A percentile compares a stretch with the other conserved stretches of the same genome.
These are phyloP conservation scores for Drosophila grimshawi DNA, from an alignment of 1,140 invertebrate genomes.

Conservation along the genomic window DNA sequence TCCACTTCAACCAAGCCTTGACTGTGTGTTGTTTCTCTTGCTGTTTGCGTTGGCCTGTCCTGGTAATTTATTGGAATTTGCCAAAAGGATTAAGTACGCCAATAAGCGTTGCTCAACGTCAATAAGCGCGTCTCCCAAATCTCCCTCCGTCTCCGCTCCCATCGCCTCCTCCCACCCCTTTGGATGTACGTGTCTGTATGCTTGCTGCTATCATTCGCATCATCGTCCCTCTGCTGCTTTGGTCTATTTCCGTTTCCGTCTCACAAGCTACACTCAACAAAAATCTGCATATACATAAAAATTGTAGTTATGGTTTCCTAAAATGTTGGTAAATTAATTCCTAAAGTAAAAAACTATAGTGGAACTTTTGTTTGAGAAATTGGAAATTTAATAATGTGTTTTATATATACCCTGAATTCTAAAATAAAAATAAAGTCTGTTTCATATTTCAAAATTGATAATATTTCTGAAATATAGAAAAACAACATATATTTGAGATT, in stretches of 20 bases:
- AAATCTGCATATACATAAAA: too few species aligned
- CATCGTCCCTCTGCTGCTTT: constrained; percentile 45
- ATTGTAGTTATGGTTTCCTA: too few species aligned
- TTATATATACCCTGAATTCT: too few species aligned
- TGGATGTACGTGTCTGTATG: constrained; percentile 15
- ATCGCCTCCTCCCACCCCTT: neutral
- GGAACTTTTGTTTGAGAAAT: too few species aligned
- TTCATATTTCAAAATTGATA: neutral
- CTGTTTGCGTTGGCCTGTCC: constrained; percentile 11
- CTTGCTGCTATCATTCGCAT: constrained; percentile 32
- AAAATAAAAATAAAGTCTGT: neutral
- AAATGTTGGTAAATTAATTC: too few species aligned
- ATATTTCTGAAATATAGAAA: too few species aligned
- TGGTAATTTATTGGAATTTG: constrained; percentile 81
- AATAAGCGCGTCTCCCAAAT: constrained; percentile 57
- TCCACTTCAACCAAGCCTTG: neutral
- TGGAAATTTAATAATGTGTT: too few species aligned
- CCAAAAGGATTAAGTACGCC: constrained; percentile 81
- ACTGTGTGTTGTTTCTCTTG: constrained; percentile 18
- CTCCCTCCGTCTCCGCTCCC: neutral
- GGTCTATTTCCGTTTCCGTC: constrained; percentile 68
- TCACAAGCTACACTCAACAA: neutral
- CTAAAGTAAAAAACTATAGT: too few species aligned
- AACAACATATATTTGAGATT: too few species aligned
- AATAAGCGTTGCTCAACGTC: constrained; percentile 81